phyloP scores from a whole-genome alignment of 2,113 vertebrate genomes.

The Leucopternis melanops region DNA sequence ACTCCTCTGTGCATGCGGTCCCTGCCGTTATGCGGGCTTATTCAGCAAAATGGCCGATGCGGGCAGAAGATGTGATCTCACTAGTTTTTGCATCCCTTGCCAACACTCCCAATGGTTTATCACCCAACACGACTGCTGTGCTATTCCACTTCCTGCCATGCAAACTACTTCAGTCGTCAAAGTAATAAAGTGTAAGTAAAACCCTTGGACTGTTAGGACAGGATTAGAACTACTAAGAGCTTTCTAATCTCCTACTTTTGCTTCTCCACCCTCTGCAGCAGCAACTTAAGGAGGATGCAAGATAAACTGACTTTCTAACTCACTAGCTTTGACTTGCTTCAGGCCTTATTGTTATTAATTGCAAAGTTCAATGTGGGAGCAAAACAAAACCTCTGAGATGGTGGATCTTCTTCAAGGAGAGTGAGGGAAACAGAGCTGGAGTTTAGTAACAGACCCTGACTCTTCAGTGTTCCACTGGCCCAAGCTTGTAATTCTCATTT shows the following conservation, averaged over 20 bases:
- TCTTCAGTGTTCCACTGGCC: not conserved
- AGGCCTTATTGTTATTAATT: not conserved
- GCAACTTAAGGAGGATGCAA: not conserved
- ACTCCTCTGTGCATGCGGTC: not conserved
- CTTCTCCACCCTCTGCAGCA: not conserved
- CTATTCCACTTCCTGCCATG: not conserved
- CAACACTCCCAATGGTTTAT: not conserved
- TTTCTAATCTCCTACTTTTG: not conserved
- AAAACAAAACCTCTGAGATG: not conserved
- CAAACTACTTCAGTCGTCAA: not conserved
- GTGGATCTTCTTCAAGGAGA: not conserved
- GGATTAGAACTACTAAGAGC: not conserved
- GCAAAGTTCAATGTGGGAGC: not conserved
- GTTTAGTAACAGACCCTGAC: not conserved
- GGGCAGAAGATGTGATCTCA: not conserved
- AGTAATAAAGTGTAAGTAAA: not conserved
- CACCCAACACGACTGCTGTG: not conserved
- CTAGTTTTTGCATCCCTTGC: not conserved
- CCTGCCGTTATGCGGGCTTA: not conserved
- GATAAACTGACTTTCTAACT: not conserved
- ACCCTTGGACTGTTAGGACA: not conserved
- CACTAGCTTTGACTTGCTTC: not conserved
- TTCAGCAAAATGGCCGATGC: slow-evolving; percentile 16
- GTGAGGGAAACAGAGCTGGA: not conserved
- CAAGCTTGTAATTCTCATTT: not conserved